A percentile compares a stretch with the other conserved stretches of the same genome.
Conservation (phyloP, 2,888 invertebrate species). For the Spisula solida region DNA sequence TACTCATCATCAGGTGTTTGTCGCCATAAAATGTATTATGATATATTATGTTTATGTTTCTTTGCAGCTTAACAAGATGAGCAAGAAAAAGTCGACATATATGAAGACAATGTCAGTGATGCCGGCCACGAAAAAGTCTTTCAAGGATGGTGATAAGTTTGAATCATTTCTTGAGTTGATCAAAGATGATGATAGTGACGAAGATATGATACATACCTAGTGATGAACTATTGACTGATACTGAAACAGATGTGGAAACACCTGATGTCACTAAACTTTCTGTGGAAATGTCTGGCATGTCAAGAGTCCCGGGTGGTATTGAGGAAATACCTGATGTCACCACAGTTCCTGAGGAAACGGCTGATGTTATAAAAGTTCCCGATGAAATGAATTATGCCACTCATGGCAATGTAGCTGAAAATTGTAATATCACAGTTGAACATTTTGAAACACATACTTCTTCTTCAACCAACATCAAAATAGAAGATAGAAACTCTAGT, state of each 20-base stretch:
- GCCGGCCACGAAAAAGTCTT: not conserved
- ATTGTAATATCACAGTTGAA: not conserved
- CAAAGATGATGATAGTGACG: constrained; percentile 12
- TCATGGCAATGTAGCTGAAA: not conserved
- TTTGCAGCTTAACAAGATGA: too few species aligned
- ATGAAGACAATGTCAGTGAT: not conserved
- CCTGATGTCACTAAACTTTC: too few species aligned
- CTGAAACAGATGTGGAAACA: not conserved
- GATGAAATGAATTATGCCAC: not conserved
- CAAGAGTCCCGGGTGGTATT: too few species aligned
- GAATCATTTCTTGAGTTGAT: not conserved
- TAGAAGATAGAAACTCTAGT: too few species aligned
- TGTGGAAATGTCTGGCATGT: not conserved
- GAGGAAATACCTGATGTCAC: too few species aligned
- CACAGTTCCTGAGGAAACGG: too few species aligned
- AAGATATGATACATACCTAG: not conserved
- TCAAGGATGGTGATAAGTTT: not conserved
- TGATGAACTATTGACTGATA: not conserved
- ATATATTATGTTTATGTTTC: too few species aligned
- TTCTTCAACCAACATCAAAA: not conserved
- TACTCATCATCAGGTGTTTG: too few species aligned
- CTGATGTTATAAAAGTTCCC: too few species aligned
- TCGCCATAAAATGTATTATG: too few species aligned
- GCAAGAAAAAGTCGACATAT: too few species aligned
- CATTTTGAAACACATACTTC: not conserved